These are phyloP conservation scores for Glossosoma conforme DNA, from an alignment of 1,140 invertebrate genomes.

Conservation along the genomic window DNA sequence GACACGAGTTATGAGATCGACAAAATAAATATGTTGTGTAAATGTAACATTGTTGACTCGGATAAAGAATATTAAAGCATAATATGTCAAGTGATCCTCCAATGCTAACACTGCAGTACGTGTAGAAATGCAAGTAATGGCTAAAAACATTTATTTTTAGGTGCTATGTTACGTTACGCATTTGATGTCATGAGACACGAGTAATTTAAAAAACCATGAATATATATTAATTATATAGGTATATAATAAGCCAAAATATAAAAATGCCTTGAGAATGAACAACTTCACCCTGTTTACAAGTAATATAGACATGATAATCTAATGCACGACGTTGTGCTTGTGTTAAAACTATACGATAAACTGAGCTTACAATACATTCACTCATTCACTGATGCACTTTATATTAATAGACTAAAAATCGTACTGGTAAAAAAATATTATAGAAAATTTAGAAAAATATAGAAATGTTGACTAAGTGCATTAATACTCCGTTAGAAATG, in stretches of 20 bases:
- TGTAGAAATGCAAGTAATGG: constrained; percentile 1
- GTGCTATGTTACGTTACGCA: constrained; percentile 13
- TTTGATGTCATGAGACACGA: not conserved
- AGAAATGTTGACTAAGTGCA: constrained; percentile 2
- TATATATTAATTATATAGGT: no score
- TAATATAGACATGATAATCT: not conserved
- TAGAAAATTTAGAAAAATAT: constrained; percentile 4
- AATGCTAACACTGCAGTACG: not conserved
- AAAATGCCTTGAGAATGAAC: not conserved
- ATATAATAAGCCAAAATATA: no score
- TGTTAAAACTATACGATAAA: constrained; percentile 12
- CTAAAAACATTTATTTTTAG: constrained; percentile 6
- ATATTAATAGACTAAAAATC: constrained; percentile 8
- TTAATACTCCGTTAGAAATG: no score
- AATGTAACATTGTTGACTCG: constrained; percentile 20
- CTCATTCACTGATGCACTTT: constrained; percentile 19
- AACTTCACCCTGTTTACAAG: not conserved
- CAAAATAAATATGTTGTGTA: constrained; percentile 24
- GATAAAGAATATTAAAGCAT: not conserved
- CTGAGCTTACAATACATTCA: constrained; percentile 13
- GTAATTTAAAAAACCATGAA: constrained; percentile 1
- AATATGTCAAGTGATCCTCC: not conserved
- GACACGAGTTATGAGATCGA: no score
- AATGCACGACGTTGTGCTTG: not conserved
- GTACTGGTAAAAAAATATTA: constrained; percentile 17